Evolutionary conservation across 2,797 vertebrate species (phyloP).

Genomic region (Acomys russatus): DNA sequence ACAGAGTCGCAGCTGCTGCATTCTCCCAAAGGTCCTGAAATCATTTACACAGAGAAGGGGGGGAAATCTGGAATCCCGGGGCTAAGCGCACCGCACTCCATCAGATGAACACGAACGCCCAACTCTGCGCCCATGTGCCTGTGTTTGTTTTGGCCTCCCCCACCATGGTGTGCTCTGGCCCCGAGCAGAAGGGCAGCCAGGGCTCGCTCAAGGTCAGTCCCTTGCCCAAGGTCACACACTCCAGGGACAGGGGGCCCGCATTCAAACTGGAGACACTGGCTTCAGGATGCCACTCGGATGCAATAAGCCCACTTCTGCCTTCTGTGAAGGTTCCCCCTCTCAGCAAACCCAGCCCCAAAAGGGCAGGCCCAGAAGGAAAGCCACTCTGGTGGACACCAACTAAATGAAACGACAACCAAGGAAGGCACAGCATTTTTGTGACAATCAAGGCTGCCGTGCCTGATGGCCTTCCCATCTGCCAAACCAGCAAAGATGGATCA

Average conservation of each 20-base stretch:
- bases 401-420: rapidly evolving
- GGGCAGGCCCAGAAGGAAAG: rapidly evolving
- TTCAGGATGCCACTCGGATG: not conserved
- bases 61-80: rapidly evolving
- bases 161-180: rapidly evolving
- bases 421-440: too few species aligned
- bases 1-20: not conserved
- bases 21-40: not conserved
- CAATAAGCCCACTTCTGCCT: not conserved
- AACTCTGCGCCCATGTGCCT: too few species aligned
- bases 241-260: not conserved
- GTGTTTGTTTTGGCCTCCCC: rapidly evolving
- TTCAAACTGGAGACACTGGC: not conserved
- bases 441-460: not conserved
- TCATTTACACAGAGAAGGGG: rapidly evolving
- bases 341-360: not conserved
- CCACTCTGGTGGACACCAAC: rapidly evolving
- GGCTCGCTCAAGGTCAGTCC: not conserved
- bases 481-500: rapidly evolving
- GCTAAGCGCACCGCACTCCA: not conserved
- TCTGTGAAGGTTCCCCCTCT: rapidly evolving
- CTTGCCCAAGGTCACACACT: not conserved
- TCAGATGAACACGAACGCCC: not conserved
- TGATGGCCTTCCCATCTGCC: not conserved
- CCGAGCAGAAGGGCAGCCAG: not conserved